These are phyloP conservation scores for Dromaius novaehollandiae DNA, from an alignment of 2,113 vertebrate genomes.

Conservation along the genomic window DNA sequence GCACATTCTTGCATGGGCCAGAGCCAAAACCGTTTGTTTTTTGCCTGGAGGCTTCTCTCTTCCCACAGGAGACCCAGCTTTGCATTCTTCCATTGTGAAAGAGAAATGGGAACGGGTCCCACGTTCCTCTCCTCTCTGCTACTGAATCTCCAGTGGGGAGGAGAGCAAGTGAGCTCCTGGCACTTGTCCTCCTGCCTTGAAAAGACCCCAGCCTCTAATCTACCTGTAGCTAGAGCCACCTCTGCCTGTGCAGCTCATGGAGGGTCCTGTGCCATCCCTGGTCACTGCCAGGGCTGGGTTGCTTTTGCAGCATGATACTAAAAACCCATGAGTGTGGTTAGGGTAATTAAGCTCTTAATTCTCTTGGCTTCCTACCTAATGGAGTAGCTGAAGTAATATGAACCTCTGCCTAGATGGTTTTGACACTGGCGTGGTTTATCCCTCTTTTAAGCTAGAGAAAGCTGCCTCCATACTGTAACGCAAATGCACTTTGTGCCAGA, in stretches of 20 bases:
- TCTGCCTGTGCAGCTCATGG: background rate
- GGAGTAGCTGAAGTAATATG: background rate
- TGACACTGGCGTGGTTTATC: background rate
- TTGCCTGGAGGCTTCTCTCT: slow-evolving; percentile 53
- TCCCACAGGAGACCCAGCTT: slow-evolving; percentile 55
- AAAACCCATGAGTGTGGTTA: background rate
- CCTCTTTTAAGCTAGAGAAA: background rate
- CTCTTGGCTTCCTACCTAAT: background rate
- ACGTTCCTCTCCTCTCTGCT: background rate
- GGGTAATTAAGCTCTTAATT: background rate
- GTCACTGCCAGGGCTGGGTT: background rate
- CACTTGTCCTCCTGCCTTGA: background rate
- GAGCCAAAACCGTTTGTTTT: slow-evolving; percentile 58
- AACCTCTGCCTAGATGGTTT: background rate
- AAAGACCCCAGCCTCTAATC: background rate
- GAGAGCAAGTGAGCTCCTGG: background rate
- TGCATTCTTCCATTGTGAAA: slow-evolving; percentile 48
- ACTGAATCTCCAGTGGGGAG: background rate
- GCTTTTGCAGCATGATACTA: background rate
- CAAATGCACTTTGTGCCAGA: background rate
- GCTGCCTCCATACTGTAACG: background rate
- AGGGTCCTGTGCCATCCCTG: background rate
- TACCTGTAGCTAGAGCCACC: background rate
- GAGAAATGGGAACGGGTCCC: background rate
- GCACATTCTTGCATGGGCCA: slow-evolving; percentile 21